A percentile compares a stretch with the other conserved stretches of the same genome.
These are phyloP conservation scores for Temnothorax ravouxi DNA, from an alignment of 2,888 invertebrate genomes.

Conservation along the genomic window DNA sequence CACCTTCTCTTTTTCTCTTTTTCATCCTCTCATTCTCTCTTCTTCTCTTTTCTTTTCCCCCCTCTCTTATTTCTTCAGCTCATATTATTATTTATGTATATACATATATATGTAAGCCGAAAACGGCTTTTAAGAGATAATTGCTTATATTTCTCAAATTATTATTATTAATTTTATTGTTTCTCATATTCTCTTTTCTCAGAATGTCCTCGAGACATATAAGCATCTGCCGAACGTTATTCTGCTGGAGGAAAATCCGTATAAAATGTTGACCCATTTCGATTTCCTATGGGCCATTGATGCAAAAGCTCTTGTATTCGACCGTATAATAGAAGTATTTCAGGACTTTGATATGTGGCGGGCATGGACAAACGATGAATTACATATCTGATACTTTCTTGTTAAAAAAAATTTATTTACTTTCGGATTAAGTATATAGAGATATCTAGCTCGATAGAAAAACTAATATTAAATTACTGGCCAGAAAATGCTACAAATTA, in stretches of 20 bases:
- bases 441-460: neutral
- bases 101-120: neutral
- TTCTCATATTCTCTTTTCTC: conserved; percentile 54
- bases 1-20: neutral
- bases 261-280: conserved; percentile 90
- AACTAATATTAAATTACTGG: neutral
- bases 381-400: neutral
- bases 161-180: neutral
- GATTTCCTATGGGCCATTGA: conserved; percentile 91
- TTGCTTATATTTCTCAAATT: neutral
- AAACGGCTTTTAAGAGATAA: neutral
- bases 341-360: conserved; percentile 73
- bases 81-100: neutral
- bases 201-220: conserved; percentile 88
- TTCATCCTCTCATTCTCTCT: neutral
- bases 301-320: conserved; percentile 88
- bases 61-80: neutral
- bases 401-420: neutral
- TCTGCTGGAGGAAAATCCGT: conserved; percentile 88
- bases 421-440: neutral
- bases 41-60: neutral
- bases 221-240: conserved; percentile 87
- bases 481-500: neutral
- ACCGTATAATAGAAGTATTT: conserved; percentile 86
- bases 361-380: neutral